Conservation (phyloP, 2,797 vertebrate species). For the Meda fulgida region DNA sequence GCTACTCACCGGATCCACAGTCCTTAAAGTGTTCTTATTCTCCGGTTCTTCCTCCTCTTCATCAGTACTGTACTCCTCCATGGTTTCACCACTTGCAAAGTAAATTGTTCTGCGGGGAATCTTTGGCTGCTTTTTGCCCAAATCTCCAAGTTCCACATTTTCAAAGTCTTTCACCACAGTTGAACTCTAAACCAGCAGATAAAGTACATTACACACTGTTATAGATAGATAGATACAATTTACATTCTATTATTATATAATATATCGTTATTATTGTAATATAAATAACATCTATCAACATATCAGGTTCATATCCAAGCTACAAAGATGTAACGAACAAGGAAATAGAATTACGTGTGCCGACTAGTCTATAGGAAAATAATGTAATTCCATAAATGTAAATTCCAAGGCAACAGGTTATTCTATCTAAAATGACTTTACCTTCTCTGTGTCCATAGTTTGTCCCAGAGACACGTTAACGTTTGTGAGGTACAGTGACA, state of each 20-base stretch:
- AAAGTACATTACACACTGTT: neutral
- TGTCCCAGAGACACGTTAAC: conserved; percentile 72
- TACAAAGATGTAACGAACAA: conserved; percentile 17
- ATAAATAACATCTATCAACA: neutral
- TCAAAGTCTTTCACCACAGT: conserved; percentile 83
- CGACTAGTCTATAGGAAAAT: neutral
- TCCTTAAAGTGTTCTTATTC: conserved; percentile 81
- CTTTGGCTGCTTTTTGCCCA: conserved; percentile 78
- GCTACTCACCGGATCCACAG: conserved; percentile 86
- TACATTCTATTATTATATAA: neutral
- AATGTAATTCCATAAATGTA: neutral
- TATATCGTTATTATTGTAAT: neutral
- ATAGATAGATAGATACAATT: neutral
- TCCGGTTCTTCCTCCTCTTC: conserved; percentile 86
- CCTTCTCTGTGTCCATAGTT: conserved; percentile 80
- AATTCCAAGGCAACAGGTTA: neutral
- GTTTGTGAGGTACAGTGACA: conserved; percentile 74
- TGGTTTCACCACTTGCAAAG: conserved; percentile 97
- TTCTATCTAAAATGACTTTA: conserved; percentile 36
- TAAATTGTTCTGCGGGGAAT: conserved; percentile 91
- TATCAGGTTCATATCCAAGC: neutral
- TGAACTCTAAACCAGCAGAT: conserved; percentile 62
- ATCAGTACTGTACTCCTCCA: conserved; percentile 98
- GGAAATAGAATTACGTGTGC: neutral
- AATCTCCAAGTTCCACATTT: conserved; percentile 88